Base-by-base conservation (phyloP, 2,888 invertebrate genomes). In the Drosophila phalerata region DNA sequence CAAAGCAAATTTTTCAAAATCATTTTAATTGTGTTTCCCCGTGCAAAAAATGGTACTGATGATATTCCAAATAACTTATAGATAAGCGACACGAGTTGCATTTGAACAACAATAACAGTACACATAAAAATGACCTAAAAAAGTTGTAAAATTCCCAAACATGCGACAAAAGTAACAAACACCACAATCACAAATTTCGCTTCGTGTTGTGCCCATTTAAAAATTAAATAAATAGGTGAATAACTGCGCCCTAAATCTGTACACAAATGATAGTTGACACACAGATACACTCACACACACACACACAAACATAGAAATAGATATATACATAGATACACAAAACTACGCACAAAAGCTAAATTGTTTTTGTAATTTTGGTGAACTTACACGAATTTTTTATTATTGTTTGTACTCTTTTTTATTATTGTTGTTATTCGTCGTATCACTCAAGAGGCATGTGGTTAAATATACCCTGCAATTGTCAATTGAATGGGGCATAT, bases 191-290 rank as follows among this genome's bases (percentile, higher is more conserved):
- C 22, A 34, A 55, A 68, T 62, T 38, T 65, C 38, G 38, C 32
- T 15, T 43, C 38, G 47, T 71, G 42, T 48, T 73, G 62, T 51
- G 65, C 19, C 58, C 52, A 68, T 77, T 68, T 49, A 42, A 76
- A 81, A 73, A 87, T 85, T 82, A 85, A 83, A 82, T 82, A 83
- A 83, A 83, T 86, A 82, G 87, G 79, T 81, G 87, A 82, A 77
- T 71, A 77, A 49, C n/a, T 65, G 74, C 45, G 78, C 74, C 76
- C 76, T 62, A 76, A 77, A 76, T 76, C 69, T 69, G 61, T 55
- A 45, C 61, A 73, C 61, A 73, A 73, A 65, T 73, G 48, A 10
- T 42, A 53, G 60, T 64, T 52, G 75, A 49, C 73, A 58, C 52
- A 67, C 32, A 49, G 17, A 38, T 10, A 55, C 40, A 53, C 13